phyloP scores from a whole-genome alignment of 2,797 vertebrate species.

The Heteromormyrus szaboi region DNA sequence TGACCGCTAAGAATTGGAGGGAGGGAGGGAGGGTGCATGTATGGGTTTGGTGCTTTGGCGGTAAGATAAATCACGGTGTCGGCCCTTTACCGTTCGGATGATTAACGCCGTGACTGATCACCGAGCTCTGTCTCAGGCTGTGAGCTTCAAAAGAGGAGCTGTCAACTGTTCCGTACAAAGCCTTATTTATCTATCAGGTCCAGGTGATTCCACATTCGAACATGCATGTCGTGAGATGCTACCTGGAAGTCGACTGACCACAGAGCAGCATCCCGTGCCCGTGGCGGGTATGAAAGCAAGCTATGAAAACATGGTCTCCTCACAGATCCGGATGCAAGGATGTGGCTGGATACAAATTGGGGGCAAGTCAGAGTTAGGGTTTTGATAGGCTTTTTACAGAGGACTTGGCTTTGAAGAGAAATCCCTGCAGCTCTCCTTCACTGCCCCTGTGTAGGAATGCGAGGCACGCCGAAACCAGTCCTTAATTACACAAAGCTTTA shows the following conservation, averaged over 20 bases:
- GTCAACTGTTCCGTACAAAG: neutral
- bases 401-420: slow-evolving; percentile 20
- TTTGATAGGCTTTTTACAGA: slow-evolving; percentile 28
- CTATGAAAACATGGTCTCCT: neutral
- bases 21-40: neutral
- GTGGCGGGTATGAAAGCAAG: neutral
- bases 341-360: neutral
- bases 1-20: neutral
- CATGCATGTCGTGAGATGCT: neutral
- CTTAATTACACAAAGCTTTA: slow-evolving; percentile 33
- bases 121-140: neutral
- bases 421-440: slow-evolving; percentile 14
- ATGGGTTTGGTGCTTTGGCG: neutral
- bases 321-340: neutral
- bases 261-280: neutral
- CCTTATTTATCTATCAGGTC: neutral
- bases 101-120: slow-evolving; percentile 1
- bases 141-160: neutral
- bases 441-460: slow-evolving; percentile 21
- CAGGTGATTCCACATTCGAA: neutral
- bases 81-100: neutral
- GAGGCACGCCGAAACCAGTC: slow-evolving; percentile 20
- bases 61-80: neutral
- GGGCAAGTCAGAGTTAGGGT: slow-evolving; percentile 22
- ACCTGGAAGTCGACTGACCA: neutral